Conservation (phyloP, 2,888 invertebrate genomes). For the Lepidonotus clava region DNA sequence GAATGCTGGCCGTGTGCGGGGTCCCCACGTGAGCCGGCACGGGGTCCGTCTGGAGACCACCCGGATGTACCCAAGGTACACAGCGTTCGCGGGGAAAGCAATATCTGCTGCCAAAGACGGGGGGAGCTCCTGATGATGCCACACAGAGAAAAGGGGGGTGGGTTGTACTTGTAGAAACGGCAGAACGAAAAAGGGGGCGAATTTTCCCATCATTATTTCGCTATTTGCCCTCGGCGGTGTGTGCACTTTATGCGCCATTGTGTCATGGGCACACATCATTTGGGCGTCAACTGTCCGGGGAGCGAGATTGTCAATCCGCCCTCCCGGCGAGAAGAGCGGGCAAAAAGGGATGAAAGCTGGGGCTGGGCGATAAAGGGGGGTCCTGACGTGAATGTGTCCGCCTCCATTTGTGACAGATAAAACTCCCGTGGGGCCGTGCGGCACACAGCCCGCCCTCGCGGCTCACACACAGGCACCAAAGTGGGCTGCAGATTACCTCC, state of each 20-base stretch:
- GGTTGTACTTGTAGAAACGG: no score
- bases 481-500: background rate
- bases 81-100: constrained; percentile 4
- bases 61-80: constrained; percentile 31
- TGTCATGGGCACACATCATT: constrained; percentile 37
- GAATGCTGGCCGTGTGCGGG: constrained; percentile 31
- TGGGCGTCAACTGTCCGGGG: background rate
- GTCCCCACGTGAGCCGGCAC: constrained; percentile 12
- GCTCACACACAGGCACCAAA: constrained; percentile 40
- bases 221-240: constrained; percentile 32
- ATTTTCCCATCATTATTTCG: constrained; percentile 49
- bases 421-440: constrained; percentile 32
- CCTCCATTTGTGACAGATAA: constrained; percentile 53
- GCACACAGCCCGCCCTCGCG: constrained; percentile 38
- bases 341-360: constrained; percentile 47
- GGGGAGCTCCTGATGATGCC: no score
- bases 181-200: background rate
- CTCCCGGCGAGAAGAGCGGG: background rate
- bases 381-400: constrained; percentile 49
- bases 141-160: background rate
- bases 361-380: constrained; percentile 43
- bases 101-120: background rate
- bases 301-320: constrained; percentile 21
- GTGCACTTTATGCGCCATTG: constrained; percentile 11
- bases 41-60: constrained; percentile 26